Evolutionary conservation across 2,888 invertebrate genomes (phyloP), one percentile per base, ranked within the genome.

Genomic region (Aphrophora alni): DNA sequence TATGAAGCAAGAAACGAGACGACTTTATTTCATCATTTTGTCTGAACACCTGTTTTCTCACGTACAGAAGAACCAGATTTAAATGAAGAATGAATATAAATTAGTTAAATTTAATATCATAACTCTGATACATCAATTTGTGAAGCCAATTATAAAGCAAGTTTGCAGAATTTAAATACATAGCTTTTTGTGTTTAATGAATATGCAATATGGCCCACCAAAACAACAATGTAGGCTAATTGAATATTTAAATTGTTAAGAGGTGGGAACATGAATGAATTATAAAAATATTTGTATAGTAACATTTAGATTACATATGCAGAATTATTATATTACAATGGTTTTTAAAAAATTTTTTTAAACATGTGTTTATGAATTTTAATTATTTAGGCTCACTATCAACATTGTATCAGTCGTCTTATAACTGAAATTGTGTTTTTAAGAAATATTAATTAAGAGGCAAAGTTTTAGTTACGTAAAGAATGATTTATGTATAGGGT

Each of bases 41-140:
- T 59, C 59, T 21, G 59, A 21, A 59, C 59, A 59, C 59, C 59
- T 59, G 59, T 59, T 59, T 59, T 59, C 59, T 59, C 59, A 59
- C 59, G 59, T 2, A 3, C 12, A 59, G 59, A 59, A 59, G 12
- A 4, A 21, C 59, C 59, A 59, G 3, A 44, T 12, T 59, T 59
- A 59, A 59, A 59, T 21, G 21, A 59, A 21, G 59, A 59, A 21
- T 59, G 59, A 59, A 59, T 59, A 59, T 21, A 59, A 21, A 59
- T 59, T 59, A 59, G 59, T 59, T 59, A 21, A 59, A 59, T 21
- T 59, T 59, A 59, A 59, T 59, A 59, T 59, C 59, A 3, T 21
- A 59, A 21, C 21, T n/a, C 21, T 59, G 59, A 59, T 59, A 59
- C 59, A 59, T 59, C 59, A 59, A 59, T 59, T 59, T 59, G 59